Percentiles rank a stretch among this genome's conserved stretches.
Conservation (phyloP, 64 coral and sea anemone genomes). For the Stichodactyla helianthus region DNA sequence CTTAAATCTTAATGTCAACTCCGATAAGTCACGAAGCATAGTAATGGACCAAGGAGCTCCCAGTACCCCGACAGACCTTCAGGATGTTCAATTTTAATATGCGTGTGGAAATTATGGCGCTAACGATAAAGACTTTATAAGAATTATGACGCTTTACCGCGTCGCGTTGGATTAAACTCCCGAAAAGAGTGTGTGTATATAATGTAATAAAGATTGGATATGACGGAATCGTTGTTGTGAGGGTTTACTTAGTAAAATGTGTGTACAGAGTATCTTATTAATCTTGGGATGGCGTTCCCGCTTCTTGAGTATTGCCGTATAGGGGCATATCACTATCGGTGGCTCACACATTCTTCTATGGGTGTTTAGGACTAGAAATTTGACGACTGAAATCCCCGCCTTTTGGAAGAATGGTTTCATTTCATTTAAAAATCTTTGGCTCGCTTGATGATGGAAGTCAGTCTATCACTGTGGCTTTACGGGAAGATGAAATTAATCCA, state of each 20-base stretch:
- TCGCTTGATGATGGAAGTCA: background rate
- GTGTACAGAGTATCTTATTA: background rate
- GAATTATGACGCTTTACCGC: background rate
- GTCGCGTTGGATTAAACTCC: slow-evolving; percentile 17
- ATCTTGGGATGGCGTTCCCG: background rate
- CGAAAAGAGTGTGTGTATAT: slow-evolving; percentile 27
- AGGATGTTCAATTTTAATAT: slow-evolving; percentile 90
- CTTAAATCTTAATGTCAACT: slow-evolving; percentile 80
- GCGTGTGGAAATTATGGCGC: background rate
- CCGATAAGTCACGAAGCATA: slow-evolving; percentile 6
- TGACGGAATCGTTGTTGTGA: background rate
- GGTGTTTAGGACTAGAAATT: too few relatives aligned
- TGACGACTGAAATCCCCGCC: background rate
- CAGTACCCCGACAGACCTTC: slow-evolving; percentile 93
- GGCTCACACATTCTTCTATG: too few relatives aligned
- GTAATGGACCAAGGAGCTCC: slow-evolving; percentile 61
- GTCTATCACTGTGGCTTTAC: background rate
- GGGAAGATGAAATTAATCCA: background rate
- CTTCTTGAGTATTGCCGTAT: too few relatives aligned
- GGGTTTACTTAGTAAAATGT: background rate
- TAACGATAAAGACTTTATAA: slow-evolving; percentile 1
- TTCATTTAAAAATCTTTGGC: background rate
- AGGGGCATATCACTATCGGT: too few relatives aligned
- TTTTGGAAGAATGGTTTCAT: background rate
- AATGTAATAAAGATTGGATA: slow-evolving; percentile 56